Conservation (phyloP, 2,797 vertebrate species). For the Rhinatrema bivittatum region DNA sequence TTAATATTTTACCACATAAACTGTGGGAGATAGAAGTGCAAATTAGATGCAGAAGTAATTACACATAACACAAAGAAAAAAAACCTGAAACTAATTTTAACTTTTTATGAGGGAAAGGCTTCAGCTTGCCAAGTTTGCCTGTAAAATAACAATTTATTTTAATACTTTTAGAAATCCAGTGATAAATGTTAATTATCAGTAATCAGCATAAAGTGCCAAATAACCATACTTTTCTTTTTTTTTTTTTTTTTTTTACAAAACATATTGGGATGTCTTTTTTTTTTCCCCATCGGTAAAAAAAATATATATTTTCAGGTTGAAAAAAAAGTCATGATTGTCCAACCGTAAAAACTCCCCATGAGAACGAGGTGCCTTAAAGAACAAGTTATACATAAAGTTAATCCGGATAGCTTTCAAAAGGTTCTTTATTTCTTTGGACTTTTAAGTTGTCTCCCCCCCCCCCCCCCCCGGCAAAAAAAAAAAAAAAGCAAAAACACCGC, state of each 20-base stretch:
- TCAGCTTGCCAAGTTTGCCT: slow-evolving; percentile 57
- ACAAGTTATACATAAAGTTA: slow-evolving; percentile 23
- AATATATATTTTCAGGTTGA: slow-evolving; percentile 27
- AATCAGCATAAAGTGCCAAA: slow-evolving; percentile 98
- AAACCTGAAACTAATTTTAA: not conserved
- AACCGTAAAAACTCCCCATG: slow-evolving; percentile 15
- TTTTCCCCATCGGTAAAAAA: slow-evolving; percentile 11
- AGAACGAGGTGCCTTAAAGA: slow-evolving; percentile 37
- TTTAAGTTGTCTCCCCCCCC: slow-evolving; percentile 22
- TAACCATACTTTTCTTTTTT: slow-evolving; percentile 71
- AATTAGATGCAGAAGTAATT: not conserved
- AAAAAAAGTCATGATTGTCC: too few species aligned
- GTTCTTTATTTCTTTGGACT: slow-evolving; percentile 1
- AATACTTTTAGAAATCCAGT: slow-evolving; percentile 85
- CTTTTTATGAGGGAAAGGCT: slow-evolving; percentile 18
- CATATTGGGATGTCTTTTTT: slow-evolving; percentile 67
- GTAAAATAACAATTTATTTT: slow-evolving; percentile 91
- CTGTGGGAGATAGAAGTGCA: too few species aligned
- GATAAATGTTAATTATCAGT: slow-evolving; percentile 95
- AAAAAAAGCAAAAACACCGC: too few species aligned
- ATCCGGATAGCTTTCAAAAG: slow-evolving; percentile 26
- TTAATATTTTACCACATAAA: too few species aligned
- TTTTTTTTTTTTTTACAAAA: slow-evolving; percentile 72
- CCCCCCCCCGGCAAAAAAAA: too few species aligned
- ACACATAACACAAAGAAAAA: not conserved